Evolutionary conservation across 2,113 vertebrate species (phyloP), one percentile per base, ranked within the genome.

Genomic region (Cacatua alba): DNA sequence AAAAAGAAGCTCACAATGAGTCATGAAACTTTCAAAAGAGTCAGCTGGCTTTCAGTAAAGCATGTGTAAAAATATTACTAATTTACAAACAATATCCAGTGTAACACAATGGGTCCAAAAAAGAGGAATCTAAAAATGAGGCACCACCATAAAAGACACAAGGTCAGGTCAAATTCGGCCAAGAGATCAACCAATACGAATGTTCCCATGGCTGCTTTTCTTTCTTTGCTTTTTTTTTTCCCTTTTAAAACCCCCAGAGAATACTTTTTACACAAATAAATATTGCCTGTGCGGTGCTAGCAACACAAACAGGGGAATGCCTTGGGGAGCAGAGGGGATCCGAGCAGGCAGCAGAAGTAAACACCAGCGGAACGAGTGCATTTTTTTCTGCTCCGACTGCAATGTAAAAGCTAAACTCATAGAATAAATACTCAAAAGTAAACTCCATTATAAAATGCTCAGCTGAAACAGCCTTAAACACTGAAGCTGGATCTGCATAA

Each of bases 61-160:
- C 95, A 84, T 94, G 96, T 94, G 94, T 94, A 97, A 97, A 97
- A 97, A 97, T 96, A 97, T 96, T 93, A 91, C 96, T 92, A 48
- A 94, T 82, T 91, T 93, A 96, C 95, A 97, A 97, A 97, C 94
- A 97, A 96, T 94, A 94, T 96, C 96, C 92, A 96, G 95, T 35
- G 74, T 39, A 96, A 96, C 94, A 96, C 96, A 97, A 96, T 95
- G 72, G 96, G 60, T 94, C 96, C 89, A 94, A 95, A 96, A 96
- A 95, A 96, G 95, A 95, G 85, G 91, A 88, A 93, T 95, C 94
- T 96, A 95, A 96, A 96, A 96, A 95, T 91, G 96, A 97, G 92
- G 94, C 96, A 96, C 91, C 74, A 94, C 83, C 94, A 96, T 76
- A 92, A 87, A 94, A 93, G 94, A 86, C 88, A 96, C 95, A 96